Evolutionary conservation across 1,140 invertebrate species (phyloP).

Genomic region (Zaprionus ghesquierei): DNA sequence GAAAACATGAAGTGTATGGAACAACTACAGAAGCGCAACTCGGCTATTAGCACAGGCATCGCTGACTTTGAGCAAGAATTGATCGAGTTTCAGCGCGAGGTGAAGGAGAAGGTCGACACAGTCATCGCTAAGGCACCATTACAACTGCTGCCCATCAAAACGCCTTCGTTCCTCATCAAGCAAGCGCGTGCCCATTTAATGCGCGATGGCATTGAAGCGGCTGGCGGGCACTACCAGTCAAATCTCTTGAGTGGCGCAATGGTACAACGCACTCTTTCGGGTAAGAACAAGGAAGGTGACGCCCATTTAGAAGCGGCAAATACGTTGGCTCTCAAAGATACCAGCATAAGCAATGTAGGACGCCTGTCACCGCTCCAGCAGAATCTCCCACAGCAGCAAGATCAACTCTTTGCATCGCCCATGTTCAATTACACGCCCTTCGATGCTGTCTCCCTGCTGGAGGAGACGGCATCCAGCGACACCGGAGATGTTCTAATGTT

Average conservation of each 20-base stretch:
- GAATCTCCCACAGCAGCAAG: slow-evolving; percentile 59
- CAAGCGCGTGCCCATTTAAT: slow-evolving; percentile 62
- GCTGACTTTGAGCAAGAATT: slow-evolving; percentile 87
- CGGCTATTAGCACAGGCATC: slow-evolving; percentile 85
- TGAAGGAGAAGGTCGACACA: slow-evolving; percentile 86
- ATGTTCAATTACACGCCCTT: slow-evolving; percentile 83
- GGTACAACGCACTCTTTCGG: slow-evolving; percentile 12
- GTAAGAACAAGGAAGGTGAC: slow-evolving; percentile 16
- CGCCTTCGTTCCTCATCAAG: slow-evolving; percentile 83
- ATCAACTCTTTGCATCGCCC: slow-evolving; percentile 84
- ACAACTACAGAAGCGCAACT: slow-evolving; percentile 85
- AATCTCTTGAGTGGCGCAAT: slow-evolving; percentile 60
- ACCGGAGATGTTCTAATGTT: slow-evolving; percentile 85
- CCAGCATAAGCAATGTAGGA: slow-evolving; percentile 45
- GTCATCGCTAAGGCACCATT: slow-evolving; percentile 88
- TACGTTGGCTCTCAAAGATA: slow-evolving; percentile 59
- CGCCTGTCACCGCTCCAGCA: slow-evolving; percentile 61
- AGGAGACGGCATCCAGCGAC: slow-evolving; percentile 80
- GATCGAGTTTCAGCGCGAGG: slow-evolving; percentile 87
- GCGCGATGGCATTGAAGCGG: slow-evolving; percentile 19
- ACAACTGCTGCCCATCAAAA: slow-evolving; percentile 87
- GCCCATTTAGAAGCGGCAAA: slow-evolving; percentile 12
- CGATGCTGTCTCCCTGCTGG: slow-evolving; percentile 84
- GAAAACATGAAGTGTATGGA: slow-evolving; percentile 88
- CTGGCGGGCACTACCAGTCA: slow-evolving; percentile 61